Evolutionary conservation across 2,797 vertebrate species (phyloP), one percentile per base, ranked within the genome.

Genomic region (Austrolebias charrua): DNA sequence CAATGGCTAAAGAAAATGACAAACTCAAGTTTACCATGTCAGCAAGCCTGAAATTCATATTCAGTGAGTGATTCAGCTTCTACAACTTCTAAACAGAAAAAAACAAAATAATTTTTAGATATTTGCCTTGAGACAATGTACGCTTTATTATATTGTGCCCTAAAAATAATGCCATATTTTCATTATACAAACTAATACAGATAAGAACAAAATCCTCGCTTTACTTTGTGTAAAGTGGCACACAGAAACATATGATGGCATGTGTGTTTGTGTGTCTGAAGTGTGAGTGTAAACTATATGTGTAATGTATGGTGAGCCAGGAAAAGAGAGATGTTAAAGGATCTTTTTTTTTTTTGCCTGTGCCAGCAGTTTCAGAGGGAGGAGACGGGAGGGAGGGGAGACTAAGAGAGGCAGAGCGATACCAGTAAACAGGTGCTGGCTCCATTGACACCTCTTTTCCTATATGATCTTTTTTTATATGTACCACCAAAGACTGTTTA

Each of bases 361-460:
- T 85, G 86, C 93, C 93, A 93, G 92, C 92, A 93, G 88, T 89
- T 90, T 87, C 87, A 90, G 90, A 89, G 92, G 88, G 91, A 66
- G 86, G 75, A 70, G 76, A 68, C 64, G 78, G 63, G 55, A 81
- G 76, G 67, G 74, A 63, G 75, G 82, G 75, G 66, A 75, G 46
- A 6, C 74, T 79, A 79, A 79, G 88, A 85, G 83, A 75, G 73
- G 69, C 72, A 79, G 70, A 77, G 76, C 66, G 79, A 70, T 80
- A 80, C 75, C 75, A 86, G 79, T 79, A 83, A 90, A 90, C 85
- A 88, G 78, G 87, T 90, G 86, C 88, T 19, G 55, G 58, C 77
- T 82, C 85, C 76, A 85, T 84, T 86, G 74, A 86, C 79, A 73
- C 70, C 85, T 85, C 69, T 76, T 75, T 62, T 55, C 46, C 78